Conservation (phyloP, 2,113 vertebrate genomes). For the Capreolus pygargus region DNA sequence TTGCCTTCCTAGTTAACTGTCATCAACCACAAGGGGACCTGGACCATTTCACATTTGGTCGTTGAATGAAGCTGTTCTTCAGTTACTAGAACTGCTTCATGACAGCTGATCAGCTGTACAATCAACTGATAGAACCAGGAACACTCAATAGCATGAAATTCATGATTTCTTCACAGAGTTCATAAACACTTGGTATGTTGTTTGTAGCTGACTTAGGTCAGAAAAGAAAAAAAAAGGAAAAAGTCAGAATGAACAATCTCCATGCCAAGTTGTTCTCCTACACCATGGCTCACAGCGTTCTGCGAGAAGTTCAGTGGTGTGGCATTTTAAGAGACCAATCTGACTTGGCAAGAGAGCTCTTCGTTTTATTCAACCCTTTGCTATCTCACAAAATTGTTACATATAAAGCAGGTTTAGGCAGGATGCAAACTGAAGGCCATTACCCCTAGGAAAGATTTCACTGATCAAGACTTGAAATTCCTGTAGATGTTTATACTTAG, state of each 20-base stretch:
- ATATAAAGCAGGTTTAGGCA: too few relatives aligned
- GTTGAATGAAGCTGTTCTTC: fast-evolving
- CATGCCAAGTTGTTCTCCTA: neutral
- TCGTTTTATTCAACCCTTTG: neutral
- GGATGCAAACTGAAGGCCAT: neutral
- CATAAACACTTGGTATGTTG: neutral
- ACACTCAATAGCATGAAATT: neutral
- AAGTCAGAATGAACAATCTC: neutral
- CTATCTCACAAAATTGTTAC: neutral
- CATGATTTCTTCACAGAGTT: neutral
- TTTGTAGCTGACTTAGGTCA: neutral
- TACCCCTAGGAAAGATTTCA: neutral
- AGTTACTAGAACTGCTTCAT: fast-evolving
- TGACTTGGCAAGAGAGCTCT: neutral
- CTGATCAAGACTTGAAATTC: neutral
- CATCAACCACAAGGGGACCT: neutral
- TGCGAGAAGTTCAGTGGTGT: fast-evolving
- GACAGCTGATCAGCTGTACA: fast-evolving
- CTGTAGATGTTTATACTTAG: neutral
- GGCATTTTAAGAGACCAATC: neutral
- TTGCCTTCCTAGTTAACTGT: neutral
- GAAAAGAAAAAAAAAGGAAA: neutral
- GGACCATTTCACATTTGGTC: neutral
- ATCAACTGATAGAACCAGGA: neutral
- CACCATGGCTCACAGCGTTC: fast-evolving